A percentile compares a stretch with the other conserved stretches of the same genome.
These are phyloP conservation scores for Rhadina sibilatrix DNA, from an alignment of 2,113 vertebrate species.

Conservation along the genomic window DNA sequence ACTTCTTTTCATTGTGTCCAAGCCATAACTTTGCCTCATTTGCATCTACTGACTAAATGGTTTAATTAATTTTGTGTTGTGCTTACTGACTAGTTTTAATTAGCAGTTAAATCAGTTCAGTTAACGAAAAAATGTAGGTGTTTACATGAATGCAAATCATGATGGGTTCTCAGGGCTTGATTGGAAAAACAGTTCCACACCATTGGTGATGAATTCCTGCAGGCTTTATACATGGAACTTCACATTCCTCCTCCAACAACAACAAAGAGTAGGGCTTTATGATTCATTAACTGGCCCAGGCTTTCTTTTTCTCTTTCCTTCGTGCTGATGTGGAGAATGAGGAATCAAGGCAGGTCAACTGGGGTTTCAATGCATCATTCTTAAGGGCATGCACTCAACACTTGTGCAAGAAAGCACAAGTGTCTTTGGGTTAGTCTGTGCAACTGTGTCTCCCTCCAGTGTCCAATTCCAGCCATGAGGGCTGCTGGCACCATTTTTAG, in stretches of 20 bases:
- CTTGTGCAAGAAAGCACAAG: neutral
- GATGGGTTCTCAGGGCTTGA: slow-evolving; percentile 56
- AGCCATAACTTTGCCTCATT: slow-evolving; percentile 68
- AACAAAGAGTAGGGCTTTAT: slow-evolving; percentile 17
- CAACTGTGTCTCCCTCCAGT: slow-evolving; percentile 36
- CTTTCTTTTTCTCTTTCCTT: neutral
- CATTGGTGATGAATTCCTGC: slow-evolving; percentile 66
- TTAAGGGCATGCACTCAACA: neutral
- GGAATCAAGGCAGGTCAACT: neutral
- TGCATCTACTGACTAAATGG: slow-evolving; percentile 74
- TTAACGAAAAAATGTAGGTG: slow-evolving; percentile 75
- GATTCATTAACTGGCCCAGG: slow-evolving; percentile 11
- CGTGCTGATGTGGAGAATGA: neutral
- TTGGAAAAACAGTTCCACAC: slow-evolving; percentile 65
- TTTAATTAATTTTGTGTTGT: slow-evolving; percentile 82
- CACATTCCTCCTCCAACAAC: neutral
- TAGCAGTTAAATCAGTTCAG: slow-evolving; percentile 80
- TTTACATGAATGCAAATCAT: slow-evolving; percentile 76
- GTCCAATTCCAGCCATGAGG: neutral
- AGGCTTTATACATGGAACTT: slow-evolving; percentile 46
- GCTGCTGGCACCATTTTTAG: neutral
- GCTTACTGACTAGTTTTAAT: slow-evolving; percentile 81
- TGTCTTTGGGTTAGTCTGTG: neutral
- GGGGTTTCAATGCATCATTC: neutral
- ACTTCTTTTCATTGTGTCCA: slow-evolving; percentile 69